A percentile compares a stretch with the other conserved stretches of the same genome.
Evolutionary conservation across 1,140 invertebrate species (phyloP).

Genomic region (Idris sp.): DNA sequence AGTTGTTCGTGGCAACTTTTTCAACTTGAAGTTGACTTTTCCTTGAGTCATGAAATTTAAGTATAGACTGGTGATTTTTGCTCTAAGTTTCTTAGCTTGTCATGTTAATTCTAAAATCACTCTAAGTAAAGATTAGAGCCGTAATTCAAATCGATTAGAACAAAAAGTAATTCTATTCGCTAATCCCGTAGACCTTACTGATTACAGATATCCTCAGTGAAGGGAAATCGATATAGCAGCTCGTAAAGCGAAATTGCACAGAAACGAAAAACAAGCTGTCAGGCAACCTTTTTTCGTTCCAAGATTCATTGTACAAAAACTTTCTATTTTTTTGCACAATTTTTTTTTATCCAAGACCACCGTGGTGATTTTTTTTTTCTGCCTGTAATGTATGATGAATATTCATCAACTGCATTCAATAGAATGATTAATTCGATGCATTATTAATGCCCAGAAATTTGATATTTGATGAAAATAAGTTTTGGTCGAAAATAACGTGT

Average conservation of each 20-base stretch:
- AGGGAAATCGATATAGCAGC: conserved; percentile 44
- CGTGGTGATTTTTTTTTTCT: conserved; percentile 16
- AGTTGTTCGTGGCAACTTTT: no score
- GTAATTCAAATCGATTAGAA: no score
- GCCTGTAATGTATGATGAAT: conserved; percentile 33
- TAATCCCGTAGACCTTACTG: conserved; percentile 37
- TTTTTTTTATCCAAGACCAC: conserved; percentile 22
- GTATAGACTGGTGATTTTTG: conserved; percentile 1
- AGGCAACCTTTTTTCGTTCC: conserved; percentile 35
- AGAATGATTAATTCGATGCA: conserved; percentile 39
- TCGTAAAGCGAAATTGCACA: conserved; percentile 53
- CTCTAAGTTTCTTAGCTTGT: no score
- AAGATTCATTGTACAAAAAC: conserved; percentile 36
- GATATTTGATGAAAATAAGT: conserved; percentile 47
- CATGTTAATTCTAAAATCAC: no score
- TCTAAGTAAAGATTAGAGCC: no score
- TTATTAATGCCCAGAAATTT: conserved; percentile 35
- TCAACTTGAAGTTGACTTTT: no score
- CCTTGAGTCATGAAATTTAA: conserved; percentile 27
- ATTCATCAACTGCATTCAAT: conserved; percentile 36
- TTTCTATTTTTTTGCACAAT: conserved; percentile 7
- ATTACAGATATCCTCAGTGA: conserved; percentile 35
- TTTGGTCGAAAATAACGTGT: conserved; percentile 28
- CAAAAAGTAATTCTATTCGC: conserved; percentile 42
- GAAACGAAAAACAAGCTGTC: conserved; percentile 48